phyloP scores from a whole-genome alignment of 2,888 invertebrate species.

The Drosophila vallismaia region DNA sequence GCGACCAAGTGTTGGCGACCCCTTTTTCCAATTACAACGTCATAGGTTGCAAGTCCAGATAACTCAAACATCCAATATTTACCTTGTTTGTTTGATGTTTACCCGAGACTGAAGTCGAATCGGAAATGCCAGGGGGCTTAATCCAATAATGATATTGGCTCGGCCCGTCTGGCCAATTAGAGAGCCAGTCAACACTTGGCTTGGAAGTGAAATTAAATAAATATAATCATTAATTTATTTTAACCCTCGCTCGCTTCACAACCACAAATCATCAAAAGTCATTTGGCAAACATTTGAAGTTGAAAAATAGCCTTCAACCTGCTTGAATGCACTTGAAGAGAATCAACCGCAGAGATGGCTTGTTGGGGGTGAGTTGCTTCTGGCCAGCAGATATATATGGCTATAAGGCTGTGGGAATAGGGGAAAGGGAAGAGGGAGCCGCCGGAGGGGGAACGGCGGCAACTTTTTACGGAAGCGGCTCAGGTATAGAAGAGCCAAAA shows the following conservation, averaged over 20 bases:
- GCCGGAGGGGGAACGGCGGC: conserved; percentile 50
- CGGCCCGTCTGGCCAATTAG: conserved; percentile 60
- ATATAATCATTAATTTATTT: conserved; percentile 80
- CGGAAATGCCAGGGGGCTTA: conserved; percentile 36
- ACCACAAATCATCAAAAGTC: conserved; percentile 81
- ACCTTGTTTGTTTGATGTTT: conserved; percentile 31
- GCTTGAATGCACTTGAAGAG: conserved; percentile 80
- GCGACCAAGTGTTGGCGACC: not conserved
- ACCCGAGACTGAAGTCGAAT: not conserved
- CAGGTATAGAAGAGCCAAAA: conserved; percentile 74
- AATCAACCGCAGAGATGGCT: conserved; percentile 61
- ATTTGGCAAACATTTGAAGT: conserved; percentile 81
- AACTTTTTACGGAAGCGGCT: conserved; percentile 76
- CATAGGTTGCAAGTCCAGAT: conserved; percentile 17
- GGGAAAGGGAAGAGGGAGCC: conserved; percentile 7
- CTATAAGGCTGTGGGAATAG: not conserved
- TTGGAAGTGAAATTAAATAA: conserved; percentile 69
- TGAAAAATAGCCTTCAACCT: conserved; percentile 82
- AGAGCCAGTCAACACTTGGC: conserved; percentile 69
- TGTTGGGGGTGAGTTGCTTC: conserved; percentile 14
- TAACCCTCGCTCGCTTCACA: conserved; percentile 35
- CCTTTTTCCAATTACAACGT: conserved; percentile 12
- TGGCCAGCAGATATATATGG: conserved; percentile 1
- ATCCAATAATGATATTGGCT: not conserved
- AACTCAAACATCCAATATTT: conserved; percentile 38